phyloP scores from a whole-genome alignment of 2,888 invertebrate species.

The Orthonevra nobilis region DNA sequence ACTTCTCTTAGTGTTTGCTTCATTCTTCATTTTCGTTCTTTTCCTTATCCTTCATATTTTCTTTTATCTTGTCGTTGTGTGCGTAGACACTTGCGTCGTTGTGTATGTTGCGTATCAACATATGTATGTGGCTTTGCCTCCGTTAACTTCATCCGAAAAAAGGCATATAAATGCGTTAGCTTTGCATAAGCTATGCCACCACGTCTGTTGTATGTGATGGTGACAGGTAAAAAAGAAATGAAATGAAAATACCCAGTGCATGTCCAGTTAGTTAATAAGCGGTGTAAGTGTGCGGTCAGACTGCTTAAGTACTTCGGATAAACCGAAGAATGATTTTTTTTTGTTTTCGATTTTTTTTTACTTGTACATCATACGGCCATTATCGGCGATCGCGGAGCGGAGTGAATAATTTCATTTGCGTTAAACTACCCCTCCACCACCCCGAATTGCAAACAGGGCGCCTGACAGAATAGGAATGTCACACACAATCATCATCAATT shows the following conservation, averaged over 20 bases:
- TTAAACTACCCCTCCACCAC: too few relatives aligned
- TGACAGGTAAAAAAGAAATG: slow-evolving; percentile 8
- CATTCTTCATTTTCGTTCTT: slow-evolving; percentile 42
- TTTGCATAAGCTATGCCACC: slow-evolving; percentile 48
- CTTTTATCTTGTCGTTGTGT: slow-evolving; percentile 3
- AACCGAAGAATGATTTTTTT: slow-evolving; percentile 1
- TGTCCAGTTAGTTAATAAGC: slow-evolving; percentile 52
- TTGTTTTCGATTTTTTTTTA: neutral
- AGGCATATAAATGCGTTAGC: slow-evolving; percentile 34
- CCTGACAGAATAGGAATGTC: slow-evolving; percentile 64
- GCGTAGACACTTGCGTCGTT: slow-evolving; percentile 54
- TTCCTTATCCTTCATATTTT: slow-evolving; percentile 43
- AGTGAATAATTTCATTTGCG: too few relatives aligned
- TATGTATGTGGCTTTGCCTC: slow-evolving; percentile 8
- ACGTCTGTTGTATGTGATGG: neutral
- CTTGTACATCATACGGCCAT: slow-evolving; percentile 3
- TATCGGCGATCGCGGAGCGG: slow-evolving; percentile 39
- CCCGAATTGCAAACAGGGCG: neutral
- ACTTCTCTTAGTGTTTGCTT: slow-evolving; percentile 31
- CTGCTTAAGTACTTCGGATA: slow-evolving; percentile 25
- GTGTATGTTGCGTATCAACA: slow-evolving; percentile 25
- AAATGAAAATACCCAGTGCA: slow-evolving; percentile 24
- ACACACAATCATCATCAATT: slow-evolving; percentile 63
- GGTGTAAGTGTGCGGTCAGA: slow-evolving; percentile 29
- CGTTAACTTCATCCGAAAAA: slow-evolving; percentile 47